Evolutionary conservation across 2,113 vertebrate genomes (phyloP).

Genomic region (Oreochromis tanganicae): DNA sequence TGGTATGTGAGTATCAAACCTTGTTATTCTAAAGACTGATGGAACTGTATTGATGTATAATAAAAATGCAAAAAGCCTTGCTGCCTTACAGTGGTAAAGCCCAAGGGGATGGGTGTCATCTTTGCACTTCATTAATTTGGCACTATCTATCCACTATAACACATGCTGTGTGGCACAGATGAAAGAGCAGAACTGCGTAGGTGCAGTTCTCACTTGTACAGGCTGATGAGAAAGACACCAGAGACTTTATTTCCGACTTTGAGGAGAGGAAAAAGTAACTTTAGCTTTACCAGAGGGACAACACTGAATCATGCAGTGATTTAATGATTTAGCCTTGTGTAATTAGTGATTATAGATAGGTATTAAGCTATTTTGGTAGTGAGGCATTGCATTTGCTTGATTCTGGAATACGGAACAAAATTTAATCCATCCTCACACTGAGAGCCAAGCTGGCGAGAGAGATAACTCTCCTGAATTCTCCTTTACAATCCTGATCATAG

Average conservation of each 20-base stretch:
- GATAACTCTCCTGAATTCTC: slow-evolving; percentile 69
- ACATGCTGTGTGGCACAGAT: background rate
- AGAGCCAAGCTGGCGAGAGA: slow-evolving; percentile 77
- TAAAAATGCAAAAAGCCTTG: background rate
- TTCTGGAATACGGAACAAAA: slow-evolving; percentile 50
- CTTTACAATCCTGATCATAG: slow-evolving; percentile 69
- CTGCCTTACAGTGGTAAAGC: background rate
- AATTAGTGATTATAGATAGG: background rate
- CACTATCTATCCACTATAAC: background rate
- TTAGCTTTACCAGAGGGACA: background rate
- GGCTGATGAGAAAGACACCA: background rate
- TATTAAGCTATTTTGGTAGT: background rate
- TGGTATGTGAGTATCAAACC: background rate
- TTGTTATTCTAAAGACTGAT: background rate
- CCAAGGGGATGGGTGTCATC: background rate
- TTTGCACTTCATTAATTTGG: background rate
- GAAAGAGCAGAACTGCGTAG: background rate
- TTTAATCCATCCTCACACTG: slow-evolving; percentile 62
- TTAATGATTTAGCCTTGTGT: background rate
- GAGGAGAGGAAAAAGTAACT: background rate
- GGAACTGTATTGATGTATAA: background rate
- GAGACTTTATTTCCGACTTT: background rate
- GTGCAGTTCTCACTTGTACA: background rate
- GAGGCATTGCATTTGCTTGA: background rate
- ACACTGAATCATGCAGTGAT: background rate